Evolutionary conservation across 2,888 invertebrate species (phyloP), one percentile per base, ranked within the genome.

Genomic region (Ernsta delagoae): DNA sequence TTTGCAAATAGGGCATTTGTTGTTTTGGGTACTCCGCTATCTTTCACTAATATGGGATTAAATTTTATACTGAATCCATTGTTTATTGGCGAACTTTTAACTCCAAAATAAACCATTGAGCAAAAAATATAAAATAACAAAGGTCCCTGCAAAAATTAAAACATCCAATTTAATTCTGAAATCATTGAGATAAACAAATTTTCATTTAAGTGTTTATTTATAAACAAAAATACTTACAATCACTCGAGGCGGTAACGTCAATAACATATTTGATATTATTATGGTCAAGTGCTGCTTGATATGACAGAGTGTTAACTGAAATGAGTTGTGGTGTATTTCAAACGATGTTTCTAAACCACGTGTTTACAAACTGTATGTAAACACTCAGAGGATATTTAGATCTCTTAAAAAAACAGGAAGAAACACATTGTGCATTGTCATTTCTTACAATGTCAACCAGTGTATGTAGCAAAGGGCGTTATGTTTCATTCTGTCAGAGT

Each of bases 41-140:
- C 83, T 73, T 84, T 87, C 0, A 71, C 31, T 4, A 79, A 76
- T 54, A 78, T 65, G 0, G 86, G 82, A 70, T 80, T 86, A 34
- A 86, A 83, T 70, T 84, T 87, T 3, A 87, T 68, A 65, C 79
- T 82, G 63, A 86, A 83, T 57, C 86, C 86, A 72, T 86, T 86
- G 54, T 84, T 83, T 72, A 88, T 83, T 1, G 89, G 86, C 16
- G 78, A 75, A 70, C 84, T 74, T 70, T 78, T 72, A 54, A 53
- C 59, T 12, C 9, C 39, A 4, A 50, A 39, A 3, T 54, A 48
- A 3, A 36, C 50, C 7, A 57, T 45, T n/a, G 12, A 4, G 9
- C 11, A 45, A 43, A 41, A 43, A 34, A 3, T 36, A n/a, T n/a
- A n/a, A n/a, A n/a, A n/a, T n/a, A n/a, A n/a, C n/a, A n/a, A n/a